Evolutionary conservation across 1,140 invertebrate species (phyloP), one percentile per base, ranked within the genome.

Genomic region (Zaprionus africanus): DNA sequence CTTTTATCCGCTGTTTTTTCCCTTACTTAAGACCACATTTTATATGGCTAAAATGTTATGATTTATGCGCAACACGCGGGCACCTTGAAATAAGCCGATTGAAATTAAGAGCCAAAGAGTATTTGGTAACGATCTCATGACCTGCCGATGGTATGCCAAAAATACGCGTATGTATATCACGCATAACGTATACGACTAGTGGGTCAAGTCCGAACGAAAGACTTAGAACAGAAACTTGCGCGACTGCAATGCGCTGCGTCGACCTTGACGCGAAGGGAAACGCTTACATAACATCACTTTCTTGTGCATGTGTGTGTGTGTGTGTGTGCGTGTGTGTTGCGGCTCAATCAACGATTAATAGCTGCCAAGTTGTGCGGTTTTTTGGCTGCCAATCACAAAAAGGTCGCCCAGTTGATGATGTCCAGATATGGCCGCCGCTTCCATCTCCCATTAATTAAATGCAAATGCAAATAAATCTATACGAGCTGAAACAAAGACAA

Each of bases 371-470:
- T 69, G 65, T 85, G 59, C 59, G 38, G 13, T 65, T 80, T 80
- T 81, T 87, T 64, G 62, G 79, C 83, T 87, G 83, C 83, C 83
- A 87, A 87, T 87, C 84, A 87, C 76, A 87, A 87, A 87, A 87
- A 87, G 83, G 84, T 87, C 84, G 83, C 66, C 83, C 69, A 82
- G 79, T 87, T 87, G 83, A 82, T 61, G 41, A 61, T 87, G 80
- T 74, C 83, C 83, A 86, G 78, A 82, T 80, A 75, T 86, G 71
- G 82, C 56, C 51, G 56, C 41, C 57, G 73, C 62, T 64, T 71
- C 63, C 58, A 77, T 75, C 77, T 81, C 73, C 66, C 69, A 83
- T 87, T 87, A 87, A 82, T 87, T 87, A 87, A 88, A 86, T 87
- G 83, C 83, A 82, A 86, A 86, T 86, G 79, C 76, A 86, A 80